Conservation (phyloP, 1,140 invertebrate species). For the Cherax destructor region DNA sequence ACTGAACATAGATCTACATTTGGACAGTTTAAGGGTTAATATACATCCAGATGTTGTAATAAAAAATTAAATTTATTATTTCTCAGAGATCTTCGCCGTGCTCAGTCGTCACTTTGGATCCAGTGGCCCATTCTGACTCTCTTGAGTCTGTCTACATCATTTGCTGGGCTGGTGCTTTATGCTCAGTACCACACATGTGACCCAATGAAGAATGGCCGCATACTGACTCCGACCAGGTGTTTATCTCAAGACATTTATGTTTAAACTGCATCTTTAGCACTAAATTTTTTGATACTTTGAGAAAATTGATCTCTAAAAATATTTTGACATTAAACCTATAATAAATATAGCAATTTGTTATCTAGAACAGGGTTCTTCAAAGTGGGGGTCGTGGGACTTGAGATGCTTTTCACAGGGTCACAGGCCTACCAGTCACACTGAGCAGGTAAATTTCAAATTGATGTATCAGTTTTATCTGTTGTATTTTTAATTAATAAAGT, state of each 20-base stretch:
- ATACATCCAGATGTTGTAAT: neutral
- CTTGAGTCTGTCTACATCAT: constrained; percentile 83
- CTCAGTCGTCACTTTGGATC: constrained; percentile 79
- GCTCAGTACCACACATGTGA: constrained; percentile 86
- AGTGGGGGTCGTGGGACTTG: no score
- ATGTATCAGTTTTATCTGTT: no score
- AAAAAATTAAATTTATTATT: neutral
- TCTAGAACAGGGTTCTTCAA: neutral
- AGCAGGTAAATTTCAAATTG: no score
- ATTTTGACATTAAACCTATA: no score
- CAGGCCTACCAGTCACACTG: no score
- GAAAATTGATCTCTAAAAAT: no score
- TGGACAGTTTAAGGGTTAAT: no score
- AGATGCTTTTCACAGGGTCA: no score
- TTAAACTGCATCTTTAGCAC: neutral
- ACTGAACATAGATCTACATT: no score
- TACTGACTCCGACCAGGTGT: constrained; percentile 76
- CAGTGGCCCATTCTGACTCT: constrained; percentile 83
- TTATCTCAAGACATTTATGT: neutral
- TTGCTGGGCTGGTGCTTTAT: constrained; percentile 87
- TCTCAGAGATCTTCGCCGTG: constrained; percentile 54
- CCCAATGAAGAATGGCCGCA: constrained; percentile 79
- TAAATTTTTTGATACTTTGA: no score
- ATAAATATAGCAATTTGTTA: neutral
- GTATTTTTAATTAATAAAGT: no score